A percentile compares a stretch with the other conserved stretches of the same genome.
Conservation (phyloP, 2,113 vertebrate genomes). For the Phalacrocorax aristotelis region DNA sequence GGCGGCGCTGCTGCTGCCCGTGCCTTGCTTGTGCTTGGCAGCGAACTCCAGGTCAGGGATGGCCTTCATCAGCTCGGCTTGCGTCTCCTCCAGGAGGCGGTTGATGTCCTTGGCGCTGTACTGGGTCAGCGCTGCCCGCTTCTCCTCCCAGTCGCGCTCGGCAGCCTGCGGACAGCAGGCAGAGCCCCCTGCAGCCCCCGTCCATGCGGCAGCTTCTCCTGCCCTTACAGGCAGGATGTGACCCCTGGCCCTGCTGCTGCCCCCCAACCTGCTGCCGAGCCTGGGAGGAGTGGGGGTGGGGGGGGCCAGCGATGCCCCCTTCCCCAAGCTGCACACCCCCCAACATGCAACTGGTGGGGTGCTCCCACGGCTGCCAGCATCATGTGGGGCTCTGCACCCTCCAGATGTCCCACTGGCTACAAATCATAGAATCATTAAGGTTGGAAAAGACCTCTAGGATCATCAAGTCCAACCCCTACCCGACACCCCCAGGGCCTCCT, state of each 20-base stretch:
- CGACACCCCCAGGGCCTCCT: no score
- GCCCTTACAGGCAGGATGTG: background rate
- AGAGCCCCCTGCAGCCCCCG: background rate
- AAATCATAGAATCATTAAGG: background rate
- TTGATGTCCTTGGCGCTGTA: slow-evolving; percentile 98
- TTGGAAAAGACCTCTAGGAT: no score
- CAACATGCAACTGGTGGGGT: accelerated
- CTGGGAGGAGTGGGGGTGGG: background rate
- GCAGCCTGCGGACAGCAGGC: slow-evolving; percentile 79
- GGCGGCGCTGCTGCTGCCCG: slow-evolving; percentile 55
- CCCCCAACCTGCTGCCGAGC: background rate
- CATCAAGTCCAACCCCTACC: no score
- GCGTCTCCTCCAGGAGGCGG: slow-evolving; percentile 94
- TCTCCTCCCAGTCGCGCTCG: slow-evolving; percentile 98
- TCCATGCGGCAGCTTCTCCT: accelerated
- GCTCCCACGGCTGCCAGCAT: background rate
- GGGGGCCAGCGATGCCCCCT: no score
- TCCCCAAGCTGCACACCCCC: background rate
- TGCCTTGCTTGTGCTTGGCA: slow-evolving; percentile 85
- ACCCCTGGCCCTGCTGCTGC: background rate
- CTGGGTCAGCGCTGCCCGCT: slow-evolving; percentile 91
- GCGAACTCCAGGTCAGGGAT: slow-evolving; percentile 97
- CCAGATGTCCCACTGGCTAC: background rate
- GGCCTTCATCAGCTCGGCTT: slow-evolving; percentile 97
- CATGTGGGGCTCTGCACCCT: background rate